Base-by-base conservation (phyloP, 2,113 vertebrate genomes). In the Talpa occidentalis region DNA sequence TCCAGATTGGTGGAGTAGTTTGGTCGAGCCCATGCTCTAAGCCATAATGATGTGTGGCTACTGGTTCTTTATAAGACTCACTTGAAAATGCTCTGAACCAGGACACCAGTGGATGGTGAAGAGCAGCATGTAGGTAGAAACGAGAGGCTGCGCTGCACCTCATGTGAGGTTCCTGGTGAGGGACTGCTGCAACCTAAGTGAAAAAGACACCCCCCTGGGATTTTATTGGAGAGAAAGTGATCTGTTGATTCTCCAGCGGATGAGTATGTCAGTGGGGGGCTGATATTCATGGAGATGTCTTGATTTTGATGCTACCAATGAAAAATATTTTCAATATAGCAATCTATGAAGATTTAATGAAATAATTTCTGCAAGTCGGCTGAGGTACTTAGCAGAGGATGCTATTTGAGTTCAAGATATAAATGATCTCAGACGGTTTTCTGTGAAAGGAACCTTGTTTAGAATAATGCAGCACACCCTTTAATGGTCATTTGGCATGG, bases 261-360 rank as follows among this genome's bases (percentile, higher is more conserved):
- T 24, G 4, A 67, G 44, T 8, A 5, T 22, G 60, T 87, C 47
- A 28, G 47, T 37, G 66, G 62, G 59, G 14, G 44, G 14, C 10
- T 1, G 19, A 28, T 32, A n/a, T 59, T 81, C 70, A n/a, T 30
- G 30, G 60, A 81, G 88, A 92, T 37, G 47, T 42, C 80, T 62
- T 60, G 72, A 21, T 22, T 90, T 95, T 84, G 37, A 84, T 79
- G 70, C 49, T 42, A 84, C 49, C 15, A 47, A 30, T 93, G 56
- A 90, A 62, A 80, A 87, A 73, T 81, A 90, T 78, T 90, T 93
- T 90, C 35, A 80, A 35, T 69, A 69, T 21, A 49, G 49, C 77
- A 77, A 92, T 59, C 49, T 90, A 52, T 59, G 62, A 80, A 66
- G 62, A 90, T 81, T 94, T 94, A 90, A 82, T 74, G 69, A 85